Base-by-base conservation (phyloP, 2,113 vertebrate genomes). In the Motacilla alba region DNA sequence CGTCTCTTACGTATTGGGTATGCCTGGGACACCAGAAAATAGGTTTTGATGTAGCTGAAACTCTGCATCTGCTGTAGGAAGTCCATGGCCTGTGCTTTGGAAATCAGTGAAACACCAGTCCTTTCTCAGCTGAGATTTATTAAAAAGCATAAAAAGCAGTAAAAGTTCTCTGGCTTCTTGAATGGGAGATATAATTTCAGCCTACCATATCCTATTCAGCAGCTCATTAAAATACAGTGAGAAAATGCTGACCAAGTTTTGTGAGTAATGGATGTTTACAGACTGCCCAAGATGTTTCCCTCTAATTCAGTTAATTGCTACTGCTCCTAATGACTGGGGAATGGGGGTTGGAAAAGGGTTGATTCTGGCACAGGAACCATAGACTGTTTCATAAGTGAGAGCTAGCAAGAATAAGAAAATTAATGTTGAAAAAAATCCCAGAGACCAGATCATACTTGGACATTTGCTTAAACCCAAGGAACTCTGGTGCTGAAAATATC, bases 231-330 rank as follows among this genome's bases (percentile, higher is more conserved):
- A 93, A 50, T 64, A 50, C 8, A 81, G 47, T 37, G 47, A 47
- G 63, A 87, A 95, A 64, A 31, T 79, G 83, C 87, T 97, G 83
- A 94, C 58, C 70, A 87, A 12, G 66, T 64, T 50, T 69, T 87
- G n/a, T 82, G 89, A 76, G 58, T 91, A 89, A 95, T 87, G 53
- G 41, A 53, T 64, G 23, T 55, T 87, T 83, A 66, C 44, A 82
- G 53, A 72, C 53, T 84, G 56, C 41, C 53, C 46, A 62, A 89
- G 77, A 76, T 87, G 74, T 53, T 93, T 91, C 22, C 58, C n/a
- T 89, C 58, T 94, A 87, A 77, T 93, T 92, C 82, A 87, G 77
- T 56, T 93, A 89, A 94, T 95, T 89, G 74, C 66, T 63, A 3
- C 26, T 5, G 3, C 22, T n/a, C 46, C 83, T 89, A 84, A 85